Conservation (phyloP, 2,113 vertebrate species). For the Pelvicachromis taeniatus region DNA sequence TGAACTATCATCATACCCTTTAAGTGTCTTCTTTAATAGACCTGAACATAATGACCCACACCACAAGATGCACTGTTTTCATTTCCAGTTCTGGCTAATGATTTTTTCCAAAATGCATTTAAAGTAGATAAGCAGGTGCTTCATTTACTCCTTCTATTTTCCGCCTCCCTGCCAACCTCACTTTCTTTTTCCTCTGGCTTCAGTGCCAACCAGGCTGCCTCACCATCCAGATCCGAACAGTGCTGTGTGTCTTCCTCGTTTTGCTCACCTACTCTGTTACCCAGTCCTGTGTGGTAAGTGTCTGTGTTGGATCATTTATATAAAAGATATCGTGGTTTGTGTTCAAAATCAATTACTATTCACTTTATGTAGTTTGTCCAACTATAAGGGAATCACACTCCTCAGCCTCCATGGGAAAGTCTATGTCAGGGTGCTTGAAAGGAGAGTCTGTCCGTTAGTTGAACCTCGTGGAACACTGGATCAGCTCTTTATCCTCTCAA, state of each 20-base stretch:
- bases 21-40: conserved; percentile 5
- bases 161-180: background rate
- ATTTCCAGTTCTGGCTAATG: conserved; percentile 31
- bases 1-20: conserved; percentile 27
- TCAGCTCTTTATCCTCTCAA: too few species aligned
- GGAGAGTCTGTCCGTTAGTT: too few species aligned
- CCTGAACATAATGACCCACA: background rate
- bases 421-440: too few species aligned
- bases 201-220: conserved; percentile 98
- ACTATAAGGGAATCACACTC: too few species aligned
- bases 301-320: background rate
- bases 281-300: conserved; percentile 94
- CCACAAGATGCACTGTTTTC: conserved; percentile 5
- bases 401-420: too few species aligned
- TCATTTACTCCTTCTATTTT: background rate
- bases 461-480: too few species aligned
- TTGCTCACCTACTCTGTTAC: conserved; percentile 90
- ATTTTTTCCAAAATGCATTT: conserved; percentile 22
- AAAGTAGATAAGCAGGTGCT: conserved; percentile 35
- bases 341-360: background rate
- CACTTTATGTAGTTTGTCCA: background rate
- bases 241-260: conserved; percentile 87
- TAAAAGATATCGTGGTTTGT: background rate
- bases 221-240: conserved; percentile 92
- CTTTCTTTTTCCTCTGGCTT: background rate